A percentile compares a stretch with the other conserved stretches of the same genome.
These are phyloP conservation scores for Enteromius radiatus DNA, from an alignment of 2,797 vertebrate genomes.

Conservation along the genomic window DNA sequence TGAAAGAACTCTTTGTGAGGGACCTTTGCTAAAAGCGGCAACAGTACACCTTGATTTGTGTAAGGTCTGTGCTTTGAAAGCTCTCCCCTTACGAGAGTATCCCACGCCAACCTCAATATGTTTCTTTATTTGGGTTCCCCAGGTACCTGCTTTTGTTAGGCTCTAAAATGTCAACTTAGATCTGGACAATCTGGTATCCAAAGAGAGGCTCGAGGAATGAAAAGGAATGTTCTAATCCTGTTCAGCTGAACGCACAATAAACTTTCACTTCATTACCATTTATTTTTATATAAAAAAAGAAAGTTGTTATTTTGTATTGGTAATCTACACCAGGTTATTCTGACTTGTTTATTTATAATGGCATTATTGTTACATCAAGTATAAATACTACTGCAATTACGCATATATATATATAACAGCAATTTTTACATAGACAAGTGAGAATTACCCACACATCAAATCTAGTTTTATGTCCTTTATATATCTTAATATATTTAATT, in stretches of 20 bases:
- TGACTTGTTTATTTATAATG: no score
- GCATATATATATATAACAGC: no score
- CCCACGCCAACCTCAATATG: slow-evolving; percentile 53
- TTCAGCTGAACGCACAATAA: not conserved
- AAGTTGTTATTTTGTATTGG: not conserved
- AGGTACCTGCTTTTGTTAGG: slow-evolving; percentile 44
- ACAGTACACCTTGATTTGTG: slow-evolving; percentile 58
- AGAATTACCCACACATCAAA: no score
- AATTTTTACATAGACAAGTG: no score
- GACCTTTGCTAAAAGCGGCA: slow-evolving; percentile 55
- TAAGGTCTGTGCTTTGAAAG: slow-evolving; percentile 47
- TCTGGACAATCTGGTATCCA: slow-evolving; percentile 31
- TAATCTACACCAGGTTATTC: not conserved
- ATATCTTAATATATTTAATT: no score
- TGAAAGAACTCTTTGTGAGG: slow-evolving; percentile 44
- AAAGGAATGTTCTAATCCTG: not conserved
- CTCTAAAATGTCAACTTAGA: slow-evolving; percentile 39
- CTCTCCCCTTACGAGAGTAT: slow-evolving; percentile 49
- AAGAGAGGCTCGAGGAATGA: not conserved
- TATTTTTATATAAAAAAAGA: not conserved
- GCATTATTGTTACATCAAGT: no score
- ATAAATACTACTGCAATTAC: no score
- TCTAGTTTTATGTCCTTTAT: no score
- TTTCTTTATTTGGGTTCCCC: slow-evolving; percentile 56
- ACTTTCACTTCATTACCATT: not conserved